Evolutionary conservation across 2,113 vertebrate species (phyloP).

Genomic region (Channa maculata): DNA sequence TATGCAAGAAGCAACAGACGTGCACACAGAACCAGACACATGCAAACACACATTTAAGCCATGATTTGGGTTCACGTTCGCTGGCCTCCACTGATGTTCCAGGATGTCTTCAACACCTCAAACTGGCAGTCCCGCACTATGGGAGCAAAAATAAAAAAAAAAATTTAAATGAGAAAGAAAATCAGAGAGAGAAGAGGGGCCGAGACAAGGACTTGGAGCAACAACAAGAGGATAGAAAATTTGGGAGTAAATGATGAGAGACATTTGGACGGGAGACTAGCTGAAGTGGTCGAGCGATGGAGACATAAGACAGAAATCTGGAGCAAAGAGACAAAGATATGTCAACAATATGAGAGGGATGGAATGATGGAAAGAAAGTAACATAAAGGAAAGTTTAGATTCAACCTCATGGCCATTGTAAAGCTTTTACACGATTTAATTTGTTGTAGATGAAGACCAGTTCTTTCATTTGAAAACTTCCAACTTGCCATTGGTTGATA

Average conservation of each 20-base stretch:
- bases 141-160: neutral
- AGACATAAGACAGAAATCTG: conserved; percentile 43
- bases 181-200: conserved; percentile 2
- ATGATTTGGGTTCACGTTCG: conserved; percentile 14
- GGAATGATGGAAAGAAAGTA: neutral
- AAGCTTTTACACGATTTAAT: neutral
- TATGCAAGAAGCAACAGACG: conserved; percentile 18
- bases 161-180: neutral
- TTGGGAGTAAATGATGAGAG: conserved; percentile 28
- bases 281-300: conserved; percentile 32
- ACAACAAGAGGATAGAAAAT: conserved; percentile 16
- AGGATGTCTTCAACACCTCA: conserved; percentile 63
- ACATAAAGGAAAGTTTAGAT: neutral
- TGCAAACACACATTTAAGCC: neutral
- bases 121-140: neutral
- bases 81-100: conserved; percentile 18
- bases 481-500: neutral
- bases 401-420: neutral
- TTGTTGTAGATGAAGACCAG: neutral
- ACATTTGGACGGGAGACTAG: conserved; percentile 27
- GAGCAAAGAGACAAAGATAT: neutral
- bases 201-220: conserved; percentile 16
- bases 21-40: neutral
- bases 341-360: neutral
- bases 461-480: neutral